These are phyloP conservation scores for Drosophila diplacantha DNA, from an alignment of 2,888 invertebrate species.

Conservation along the genomic window DNA sequence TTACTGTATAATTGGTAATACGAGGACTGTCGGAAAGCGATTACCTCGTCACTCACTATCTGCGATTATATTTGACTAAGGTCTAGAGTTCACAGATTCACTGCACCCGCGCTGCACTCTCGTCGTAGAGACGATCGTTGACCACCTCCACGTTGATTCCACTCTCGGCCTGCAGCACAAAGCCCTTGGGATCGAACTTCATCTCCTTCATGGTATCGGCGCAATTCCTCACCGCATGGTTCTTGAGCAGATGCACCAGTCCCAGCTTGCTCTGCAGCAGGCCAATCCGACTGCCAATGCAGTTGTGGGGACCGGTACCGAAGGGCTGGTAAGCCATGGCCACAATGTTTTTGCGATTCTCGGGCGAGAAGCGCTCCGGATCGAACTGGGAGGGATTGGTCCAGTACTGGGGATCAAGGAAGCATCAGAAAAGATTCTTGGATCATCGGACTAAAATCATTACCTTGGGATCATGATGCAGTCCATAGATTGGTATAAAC, in stretches of 20 bases:
- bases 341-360: conserved; percentile 63
- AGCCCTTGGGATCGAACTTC: conserved; percentile 68
- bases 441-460: neutral
- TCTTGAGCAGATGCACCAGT: conserved; percentile 73
- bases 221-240: conserved; percentile 69
- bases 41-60: conserved; percentile 9
- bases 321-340: conserved; percentile 74
- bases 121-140: conserved; percentile 67
- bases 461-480: conserved; percentile 76
- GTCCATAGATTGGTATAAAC: conserved; percentile 72
- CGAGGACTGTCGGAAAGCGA: conserved; percentile 6
- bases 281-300: conserved; percentile 76
- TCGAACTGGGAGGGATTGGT: conserved; percentile 74
- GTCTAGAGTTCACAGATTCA: neutral
- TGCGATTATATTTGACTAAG: neutral
- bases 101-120: conserved; percentile 3
- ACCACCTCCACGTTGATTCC: conserved; percentile 70
- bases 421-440: neutral
- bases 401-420: conserved; percentile 63
- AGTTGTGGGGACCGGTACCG: conserved; percentile 74
- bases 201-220: conserved; percentile 58
- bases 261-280: conserved; percentile 74
- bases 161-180: conserved; percentile 64
- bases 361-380: conserved; percentile 74
- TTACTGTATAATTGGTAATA: conserved; percentile 7